phyloP scores from a whole-genome alignment of 2,113 vertebrate species.

The Rhynchomys soricoides region DNA sequence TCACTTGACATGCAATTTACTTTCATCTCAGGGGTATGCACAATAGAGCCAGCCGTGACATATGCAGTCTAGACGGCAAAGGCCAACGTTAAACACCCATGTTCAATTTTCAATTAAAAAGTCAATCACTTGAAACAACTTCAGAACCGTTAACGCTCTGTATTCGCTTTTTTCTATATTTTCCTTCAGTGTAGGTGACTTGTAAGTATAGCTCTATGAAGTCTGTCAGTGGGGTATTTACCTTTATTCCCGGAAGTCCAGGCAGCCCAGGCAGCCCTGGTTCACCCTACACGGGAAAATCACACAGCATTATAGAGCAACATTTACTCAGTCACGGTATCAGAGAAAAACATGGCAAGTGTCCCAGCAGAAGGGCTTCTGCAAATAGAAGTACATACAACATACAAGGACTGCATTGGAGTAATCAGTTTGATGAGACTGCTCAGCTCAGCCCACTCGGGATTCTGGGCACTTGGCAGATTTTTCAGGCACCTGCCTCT shows the following conservation, averaged over 20 bases:
- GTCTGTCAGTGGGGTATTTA: slow-evolving; percentile 87
- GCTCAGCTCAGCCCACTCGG: slow-evolving; percentile 67
- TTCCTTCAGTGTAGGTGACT: not conserved
- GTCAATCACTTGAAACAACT: slow-evolving; percentile 2
- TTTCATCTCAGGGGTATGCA: not conserved
- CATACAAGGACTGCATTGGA: not conserved
- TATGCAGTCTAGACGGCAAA: not conserved
- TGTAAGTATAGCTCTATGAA: slow-evolving; percentile 37
- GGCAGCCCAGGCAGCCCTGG: slow-evolving; percentile 99
- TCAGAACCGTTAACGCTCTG: not conserved
- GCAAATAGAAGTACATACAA: not conserved
- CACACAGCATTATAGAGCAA: slow-evolving; percentile 92
- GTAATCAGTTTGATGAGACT: slow-evolving; percentile 1
- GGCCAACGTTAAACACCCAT: not conserved
- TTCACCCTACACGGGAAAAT: slow-evolving; percentile 99
- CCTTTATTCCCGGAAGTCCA: slow-evolving; percentile 99
- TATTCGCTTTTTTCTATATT: not conserved
- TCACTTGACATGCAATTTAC: not conserved
- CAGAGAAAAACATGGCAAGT: slow-evolving; percentile 66
- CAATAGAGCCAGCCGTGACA: not conserved
- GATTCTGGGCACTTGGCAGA: slow-evolving; percentile 34
- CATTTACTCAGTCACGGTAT: slow-evolving; percentile 66
- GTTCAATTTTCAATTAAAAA: not conserved
- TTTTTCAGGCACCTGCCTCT: not conserved
- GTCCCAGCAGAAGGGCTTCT: slow-evolving; percentile 46